Conservation (phyloP, 2,888 invertebrate genomes). For the Parnassius orleans region DNA sequence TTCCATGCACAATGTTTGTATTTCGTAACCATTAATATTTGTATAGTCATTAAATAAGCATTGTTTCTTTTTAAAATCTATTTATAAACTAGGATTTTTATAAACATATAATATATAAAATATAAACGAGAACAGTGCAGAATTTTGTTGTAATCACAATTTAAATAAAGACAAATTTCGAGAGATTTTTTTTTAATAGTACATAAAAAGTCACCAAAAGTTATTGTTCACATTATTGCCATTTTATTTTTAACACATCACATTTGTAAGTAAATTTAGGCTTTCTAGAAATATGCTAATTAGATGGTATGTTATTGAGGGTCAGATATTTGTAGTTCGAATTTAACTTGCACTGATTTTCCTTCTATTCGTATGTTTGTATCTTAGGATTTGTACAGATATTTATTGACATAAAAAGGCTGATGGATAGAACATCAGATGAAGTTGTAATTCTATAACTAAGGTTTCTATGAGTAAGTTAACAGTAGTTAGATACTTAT, state of each 20-base stretch:
- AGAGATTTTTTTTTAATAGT: slow-evolving; percentile 45
- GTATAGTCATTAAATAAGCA: slow-evolving; percentile 13
- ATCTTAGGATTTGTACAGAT: slow-evolving; percentile 68
- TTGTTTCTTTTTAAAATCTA: slow-evolving; percentile 19
- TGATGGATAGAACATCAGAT: slow-evolving; percentile 54
- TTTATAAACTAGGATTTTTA: no score
- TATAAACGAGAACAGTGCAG: slow-evolving; percentile 23
- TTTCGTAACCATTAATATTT: slow-evolving; percentile 9
- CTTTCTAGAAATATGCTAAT: slow-evolving; percentile 28
- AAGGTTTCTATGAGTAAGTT: slow-evolving; percentile 41
- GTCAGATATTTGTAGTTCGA: slow-evolving; percentile 25
- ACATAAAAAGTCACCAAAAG: slow-evolving; percentile 42
- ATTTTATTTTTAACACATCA: slow-evolving; percentile 59
- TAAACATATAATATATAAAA: no score
- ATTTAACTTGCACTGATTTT: slow-evolving; percentile 35
- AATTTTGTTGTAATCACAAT: slow-evolving; percentile 29
- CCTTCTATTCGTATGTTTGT: slow-evolving; percentile 40
- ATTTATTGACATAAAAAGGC: slow-evolving; percentile 65
- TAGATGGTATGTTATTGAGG: slow-evolving; percentile 25
- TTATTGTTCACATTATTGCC: slow-evolving; percentile 49
- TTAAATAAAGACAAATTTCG: slow-evolving; percentile 31
- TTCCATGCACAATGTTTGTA: background rate
- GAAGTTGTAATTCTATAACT: slow-evolving; percentile 40
- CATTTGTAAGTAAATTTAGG: slow-evolving; percentile 35
- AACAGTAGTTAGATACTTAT: slow-evolving; percentile 46